Evolutionary conservation across 2,888 invertebrate genomes (phyloP), one percentile per base, ranked within the genome.

Genomic region (Melanostoma mellinum): DNA sequence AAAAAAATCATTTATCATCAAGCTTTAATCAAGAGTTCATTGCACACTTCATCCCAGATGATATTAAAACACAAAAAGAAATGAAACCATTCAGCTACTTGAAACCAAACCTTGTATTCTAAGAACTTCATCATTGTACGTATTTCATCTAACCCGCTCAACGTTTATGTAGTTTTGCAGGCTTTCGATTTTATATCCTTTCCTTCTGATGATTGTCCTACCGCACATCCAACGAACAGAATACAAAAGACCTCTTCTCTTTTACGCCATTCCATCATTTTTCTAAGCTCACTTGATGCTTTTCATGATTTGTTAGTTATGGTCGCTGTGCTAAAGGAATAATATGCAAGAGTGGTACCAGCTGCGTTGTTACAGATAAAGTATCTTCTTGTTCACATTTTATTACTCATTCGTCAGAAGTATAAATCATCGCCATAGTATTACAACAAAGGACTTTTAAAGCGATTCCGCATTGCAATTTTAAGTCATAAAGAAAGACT

Each of bases 401-500:
- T 76, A 71, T 60, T 55, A 53, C 63, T 35, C 50, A 75, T 58
- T 58, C 74, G 40, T 58, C 36, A 50, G 33, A 58, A 67, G 4
- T 30, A 58, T 38, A 67, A 63, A 10, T 52, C 56, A 58, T 50
- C 6, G 32, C 56, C 9, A 44, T 30, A 30, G 40, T 52, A 8
- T 52, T 20, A 10, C 46, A 68, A 44, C 53, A 73, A 74, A 55
- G 68, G 55, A 58, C 73, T 55, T 67, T 74, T 63, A 63, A 79
- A 74, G 53, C 42, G 76, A 61, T 71, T 81, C 65, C 65, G 58
- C 63, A 76, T 46, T 81, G 77, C 77, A 81, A 77, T 81, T 81
- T 81, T 10, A 60, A 53, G 71, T 55, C 76, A 65, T 81, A 81
- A 81, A 80, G 46, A 38, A 56, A 42, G 20, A 40, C 50, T 56